Percentiles rank a stretch among this genome's conserved stretches.
Conservation (phyloP, 1,140 invertebrate genomes). For the Calosoma granatense region DNA sequence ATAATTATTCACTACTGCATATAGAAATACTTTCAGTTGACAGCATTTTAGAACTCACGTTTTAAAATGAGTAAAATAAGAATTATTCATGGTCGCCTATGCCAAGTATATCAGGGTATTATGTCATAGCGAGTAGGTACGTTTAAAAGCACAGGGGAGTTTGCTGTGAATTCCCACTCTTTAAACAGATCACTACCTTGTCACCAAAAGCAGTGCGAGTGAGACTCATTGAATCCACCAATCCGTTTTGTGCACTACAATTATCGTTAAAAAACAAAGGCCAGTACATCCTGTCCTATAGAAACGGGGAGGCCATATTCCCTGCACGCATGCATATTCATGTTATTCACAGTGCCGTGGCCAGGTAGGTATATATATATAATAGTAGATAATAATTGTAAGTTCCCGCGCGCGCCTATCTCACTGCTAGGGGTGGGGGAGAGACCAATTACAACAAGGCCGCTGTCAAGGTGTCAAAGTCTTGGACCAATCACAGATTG, state of each 20-base stretch:
- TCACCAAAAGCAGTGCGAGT: no score
- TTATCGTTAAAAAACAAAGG: not conserved
- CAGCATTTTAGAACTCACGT: no score
- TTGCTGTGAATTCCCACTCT: no score
- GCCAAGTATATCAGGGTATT: no score
- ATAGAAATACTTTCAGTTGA: no score
- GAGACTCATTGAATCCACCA: not conserved
- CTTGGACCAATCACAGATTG: not conserved
- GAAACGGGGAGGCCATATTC: not conserved
- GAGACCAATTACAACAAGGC: not conserved
- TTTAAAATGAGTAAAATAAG: no score
- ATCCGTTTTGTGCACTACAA: not conserved
- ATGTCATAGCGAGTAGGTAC: no score
- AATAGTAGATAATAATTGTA: not conserved
- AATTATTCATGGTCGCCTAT: no score
- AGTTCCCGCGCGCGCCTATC: not conserved
- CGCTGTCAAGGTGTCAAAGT: not conserved
- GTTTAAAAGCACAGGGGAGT: no score
- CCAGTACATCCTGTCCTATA: not conserved
- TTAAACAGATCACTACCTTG: no score
- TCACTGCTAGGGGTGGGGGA: not conserved
- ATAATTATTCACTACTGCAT: no score
- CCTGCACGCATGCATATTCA: not conserved
- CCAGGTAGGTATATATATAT: no score
- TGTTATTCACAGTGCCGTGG: not conserved